These are phyloP conservation scores for Parthenolecanium corni DNA, from an alignment of 2,888 invertebrate species.

Conservation along the genomic window DNA sequence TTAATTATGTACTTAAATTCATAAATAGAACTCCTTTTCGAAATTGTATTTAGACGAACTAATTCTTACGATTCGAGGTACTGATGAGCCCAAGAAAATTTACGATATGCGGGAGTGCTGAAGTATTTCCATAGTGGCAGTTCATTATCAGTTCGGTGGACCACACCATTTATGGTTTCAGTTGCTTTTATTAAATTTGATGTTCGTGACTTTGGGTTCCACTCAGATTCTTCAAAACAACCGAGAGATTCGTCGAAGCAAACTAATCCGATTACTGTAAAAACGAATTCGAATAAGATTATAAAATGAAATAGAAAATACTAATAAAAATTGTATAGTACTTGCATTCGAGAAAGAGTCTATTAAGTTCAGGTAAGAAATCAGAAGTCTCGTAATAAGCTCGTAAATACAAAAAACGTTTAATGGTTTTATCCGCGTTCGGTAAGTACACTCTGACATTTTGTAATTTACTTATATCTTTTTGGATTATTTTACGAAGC, in stretches of 20 bases:
- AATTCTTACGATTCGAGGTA: conserved; percentile 49
- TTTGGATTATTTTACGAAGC: conserved; percentile 66
- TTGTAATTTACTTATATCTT: conserved; percentile 59
- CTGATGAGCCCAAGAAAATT: conserved; percentile 53
- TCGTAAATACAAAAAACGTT: conserved; percentile 49
- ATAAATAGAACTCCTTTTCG: too few relatives aligned
- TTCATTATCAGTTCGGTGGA: conserved; percentile 57
- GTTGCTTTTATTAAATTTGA: conserved; percentile 60
- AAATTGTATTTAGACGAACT: too few relatives aligned
- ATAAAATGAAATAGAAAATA: conserved; percentile 4
- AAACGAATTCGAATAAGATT: conserved; percentile 13
- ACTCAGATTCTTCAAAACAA: conserved; percentile 52
- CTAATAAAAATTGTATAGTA: not conserved
- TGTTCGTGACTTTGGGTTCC: conserved; percentile 48
- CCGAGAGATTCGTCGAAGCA: conserved; percentile 59
- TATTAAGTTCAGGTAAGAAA: conserved; percentile 55
- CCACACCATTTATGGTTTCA: conserved; percentile 57
- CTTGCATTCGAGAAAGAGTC: conserved; percentile 69
- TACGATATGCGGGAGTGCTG: conserved; percentile 59
- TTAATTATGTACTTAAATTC: too few relatives aligned
- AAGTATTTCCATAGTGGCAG: conserved; percentile 57
- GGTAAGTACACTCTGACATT: conserved; percentile 55
- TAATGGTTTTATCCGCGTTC: conserved; percentile 51
- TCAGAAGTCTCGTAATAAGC: conserved; percentile 40
- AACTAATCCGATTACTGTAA: conserved; percentile 60